A percentile compares a stretch with the other conserved stretches of the same genome.
These are phyloP conservation scores for Xenops minutus DNA, from an alignment of 2,797 vertebrate genomes.

Conservation along the genomic window DNA sequence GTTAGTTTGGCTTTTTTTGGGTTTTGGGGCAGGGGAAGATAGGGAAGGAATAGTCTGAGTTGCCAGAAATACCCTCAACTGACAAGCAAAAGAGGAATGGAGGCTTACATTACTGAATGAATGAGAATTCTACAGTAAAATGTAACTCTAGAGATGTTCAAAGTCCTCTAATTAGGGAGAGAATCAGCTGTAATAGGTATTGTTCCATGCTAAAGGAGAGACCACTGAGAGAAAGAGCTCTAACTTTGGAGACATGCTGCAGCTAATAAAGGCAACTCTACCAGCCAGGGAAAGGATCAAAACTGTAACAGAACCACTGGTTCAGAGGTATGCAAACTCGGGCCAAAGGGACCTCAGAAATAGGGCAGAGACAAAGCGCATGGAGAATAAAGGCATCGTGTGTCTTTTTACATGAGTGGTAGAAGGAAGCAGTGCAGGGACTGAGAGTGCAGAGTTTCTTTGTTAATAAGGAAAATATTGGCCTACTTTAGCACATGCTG, in stretches of 20 bases:
- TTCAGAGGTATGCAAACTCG: slow-evolving; percentile 1
- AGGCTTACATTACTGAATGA: background rate
- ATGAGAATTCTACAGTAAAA: background rate
- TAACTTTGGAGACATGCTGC: background rate
- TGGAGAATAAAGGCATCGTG: background rate
- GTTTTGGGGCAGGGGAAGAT: background rate
- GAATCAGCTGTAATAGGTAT: background rate
- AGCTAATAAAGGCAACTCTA: background rate
- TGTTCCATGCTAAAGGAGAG: background rate
- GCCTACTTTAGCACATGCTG: background rate
- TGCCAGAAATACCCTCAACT: background rate
- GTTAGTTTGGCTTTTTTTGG: background rate
- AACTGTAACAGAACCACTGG: background rate
- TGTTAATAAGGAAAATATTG: slow-evolving; percentile 3
- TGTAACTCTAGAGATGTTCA: background rate
- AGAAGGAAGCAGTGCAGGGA: background rate
- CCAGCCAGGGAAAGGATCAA: background rate
- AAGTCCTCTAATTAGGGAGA: background rate
- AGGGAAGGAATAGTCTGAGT: background rate
- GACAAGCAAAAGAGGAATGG: background rate
- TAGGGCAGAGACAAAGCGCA: slow-evolving; percentile 12
- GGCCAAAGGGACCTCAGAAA: slow-evolving; percentile 17
- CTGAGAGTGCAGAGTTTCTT: background rate
- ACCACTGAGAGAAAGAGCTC: background rate
- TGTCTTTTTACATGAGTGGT: background rate